Base-by-base conservation (phyloP, 2,797 vertebrate genomes). In the Austrolebias charrua region DNA sequence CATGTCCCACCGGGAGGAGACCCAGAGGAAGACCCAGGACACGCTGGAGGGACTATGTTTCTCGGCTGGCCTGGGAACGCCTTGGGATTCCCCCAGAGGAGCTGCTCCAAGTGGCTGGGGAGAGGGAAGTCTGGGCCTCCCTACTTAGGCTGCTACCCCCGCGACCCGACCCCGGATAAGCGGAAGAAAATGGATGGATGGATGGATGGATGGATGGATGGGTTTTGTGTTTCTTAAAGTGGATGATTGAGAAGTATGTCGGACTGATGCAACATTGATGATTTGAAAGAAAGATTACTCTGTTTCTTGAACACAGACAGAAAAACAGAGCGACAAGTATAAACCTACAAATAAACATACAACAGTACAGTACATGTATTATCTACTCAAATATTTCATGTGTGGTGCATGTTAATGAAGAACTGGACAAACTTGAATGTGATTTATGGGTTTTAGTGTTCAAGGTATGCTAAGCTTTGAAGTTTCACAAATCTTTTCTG, bases 181-280 rank as follows among this genome's bases (percentile, higher is more conserved):
- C n/a, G n/a, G n/a, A n/a, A n/a, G n/a, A n/a, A n/a, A n/a, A n/a
- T n/a, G n/a, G n/a, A n/a, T n/a, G n/a, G n/a, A n/a, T n/a, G n/a
- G n/a, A n/a, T n/a, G n/a, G n/a, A n/a, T n/a, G n/a, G n/a, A n/a
- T n/a, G n/a, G n/a, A n/a, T n/a, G n/a, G n/a, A n/a, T n/a, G 42
- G 18, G 47, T 66, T 58, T 51, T 48, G 29, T 48, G n/a, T n/a
- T 81, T 53, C 49, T 80, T 24, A 49, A 79, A 60, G 65, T 35
- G 19, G 67, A 55, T 16, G 48, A 60, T 46, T 38, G 65, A 59
- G 44, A 64, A 52, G 48, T 76, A 65, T 47, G 60, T 60, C 75
- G 24, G 47, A 68, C 76, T 91, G 87, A 91, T 88, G 88, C 82
- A 90, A 91, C 43, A 31, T 77, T 88, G 88, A 90, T 46, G 84